A percentile compares a stretch with the other conserved stretches of the same genome.
These are phyloP conservation scores for Terrapene triunguis DNA, from an alignment of 2,113 vertebrate species.

Conservation along the genomic window DNA sequence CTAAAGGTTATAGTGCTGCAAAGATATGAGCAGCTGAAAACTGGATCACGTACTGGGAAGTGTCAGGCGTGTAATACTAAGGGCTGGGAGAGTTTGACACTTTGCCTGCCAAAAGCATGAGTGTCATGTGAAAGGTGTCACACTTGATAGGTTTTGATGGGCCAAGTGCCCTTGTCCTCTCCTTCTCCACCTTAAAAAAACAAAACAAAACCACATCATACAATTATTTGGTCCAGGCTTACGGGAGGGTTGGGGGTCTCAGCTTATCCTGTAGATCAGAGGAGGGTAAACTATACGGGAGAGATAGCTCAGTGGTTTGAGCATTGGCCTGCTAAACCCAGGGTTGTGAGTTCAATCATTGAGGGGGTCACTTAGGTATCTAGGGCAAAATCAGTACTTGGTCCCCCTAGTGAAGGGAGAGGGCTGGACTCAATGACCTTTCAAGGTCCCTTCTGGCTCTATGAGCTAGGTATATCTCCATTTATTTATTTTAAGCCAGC, in stretches of 20 bases:
- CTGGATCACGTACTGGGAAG: neutral
- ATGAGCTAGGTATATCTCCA: too few relatives aligned
- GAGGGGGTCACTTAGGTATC: too few relatives aligned
- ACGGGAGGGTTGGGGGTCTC: neutral
- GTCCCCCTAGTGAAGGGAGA: too few relatives aligned
- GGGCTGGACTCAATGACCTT: too few relatives aligned
- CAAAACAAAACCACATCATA: neutral
- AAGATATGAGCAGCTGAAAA: neutral
- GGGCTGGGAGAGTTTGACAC: neutral
- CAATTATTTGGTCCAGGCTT: neutral
- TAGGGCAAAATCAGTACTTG: too few relatives aligned
- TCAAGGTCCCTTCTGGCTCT: too few relatives aligned
- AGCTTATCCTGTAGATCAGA: neutral
- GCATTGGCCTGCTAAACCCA: too few relatives aligned
- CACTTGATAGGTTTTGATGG: neutral
- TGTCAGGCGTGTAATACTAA: too few relatives aligned
- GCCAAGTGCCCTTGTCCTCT: neutral
- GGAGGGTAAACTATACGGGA: accelerated
- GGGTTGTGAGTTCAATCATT: too few relatives aligned
- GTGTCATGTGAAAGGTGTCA: neutral
- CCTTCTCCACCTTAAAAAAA: neutral
- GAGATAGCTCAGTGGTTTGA: too few relatives aligned
- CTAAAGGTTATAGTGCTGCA: neutral
- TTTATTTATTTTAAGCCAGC: too few relatives aligned
- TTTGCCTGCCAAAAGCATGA: neutral